These are phyloP conservation scores for Rugalucina vietnamica DNA, from an alignment of 2,888 invertebrate genomes.

Conservation along the genomic window DNA sequence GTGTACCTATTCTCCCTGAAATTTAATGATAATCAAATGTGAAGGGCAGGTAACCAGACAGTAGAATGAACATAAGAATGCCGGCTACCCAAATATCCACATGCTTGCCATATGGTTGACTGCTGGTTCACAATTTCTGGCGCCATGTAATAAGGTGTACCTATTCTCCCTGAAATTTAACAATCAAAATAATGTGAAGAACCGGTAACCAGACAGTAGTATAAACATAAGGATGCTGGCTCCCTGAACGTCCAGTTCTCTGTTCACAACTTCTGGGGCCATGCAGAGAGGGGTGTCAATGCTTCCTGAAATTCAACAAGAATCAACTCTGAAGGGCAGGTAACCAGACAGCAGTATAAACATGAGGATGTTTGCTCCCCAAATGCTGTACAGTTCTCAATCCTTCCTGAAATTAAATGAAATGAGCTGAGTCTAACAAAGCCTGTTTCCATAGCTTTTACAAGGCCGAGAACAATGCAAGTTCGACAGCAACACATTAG, in stretches of 20 bases:
- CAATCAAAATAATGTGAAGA: too few species aligned
- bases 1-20: too few species aligned
- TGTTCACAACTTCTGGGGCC: conserved; percentile 98
- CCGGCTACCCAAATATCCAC: conserved; percentile 99
- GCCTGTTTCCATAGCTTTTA: too few species aligned
- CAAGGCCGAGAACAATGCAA: too few species aligned
- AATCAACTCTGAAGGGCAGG: conserved; percentile 97
- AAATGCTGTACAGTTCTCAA: too few species aligned
- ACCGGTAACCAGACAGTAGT: conserved; percentile 95
- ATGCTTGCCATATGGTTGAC: conserved; percentile 91
- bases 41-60: conserved; percentile 97
- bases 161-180: conserved; percentile 93
- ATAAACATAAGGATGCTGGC: conserved; percentile 97
- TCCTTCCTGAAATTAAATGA: too few species aligned
- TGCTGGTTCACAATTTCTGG: conserved; percentile 98
- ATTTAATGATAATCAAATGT: too few species aligned
- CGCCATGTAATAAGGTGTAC: conserved; percentile 99
- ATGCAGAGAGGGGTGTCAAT: conserved; percentile 99
- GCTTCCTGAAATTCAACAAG: conserved; percentile 87
- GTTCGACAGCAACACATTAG: too few species aligned
- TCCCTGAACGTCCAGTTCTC: conserved; percentile 98
- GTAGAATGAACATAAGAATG: conserved; percentile 95
- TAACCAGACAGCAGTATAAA: conserved; percentile 97
- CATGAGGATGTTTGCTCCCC: conserved; percentile 98
- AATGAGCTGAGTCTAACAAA: too few species aligned